Base-by-base conservation (phyloP, 2,888 invertebrate species). In the Leptinotarsa tumamoca region DNA sequence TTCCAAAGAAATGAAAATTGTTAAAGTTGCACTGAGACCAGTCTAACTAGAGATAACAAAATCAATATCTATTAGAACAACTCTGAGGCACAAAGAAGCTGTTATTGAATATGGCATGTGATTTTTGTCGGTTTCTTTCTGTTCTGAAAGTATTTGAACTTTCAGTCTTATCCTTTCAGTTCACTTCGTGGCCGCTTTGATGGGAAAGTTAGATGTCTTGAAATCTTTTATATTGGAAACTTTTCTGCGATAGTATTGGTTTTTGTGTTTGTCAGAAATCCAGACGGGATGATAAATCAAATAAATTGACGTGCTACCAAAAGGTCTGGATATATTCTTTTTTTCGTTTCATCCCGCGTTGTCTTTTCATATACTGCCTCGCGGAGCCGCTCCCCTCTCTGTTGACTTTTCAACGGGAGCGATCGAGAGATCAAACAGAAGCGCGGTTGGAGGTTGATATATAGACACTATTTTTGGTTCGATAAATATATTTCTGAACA, bases 81-180 rank as follows among this genome's bases (percentile, higher is more conserved):
- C 58, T 58, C 58, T 58, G 23, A 23, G 21, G 50, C 21, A 70
- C 71, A 71, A 71, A 71, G 71, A 71, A 50, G 4, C 71, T 71
- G 71, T 71, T 71, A 71, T 71, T 71, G 71, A 71, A 71, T 71
- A 71, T 61, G 71, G 71, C 71, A 71, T 71, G 58, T 56, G 71
- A 71, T 61, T 71, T 71, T 61, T 61, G 71, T 61, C 50, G 27
- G 71, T 58, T 71, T 67, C 56, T 72, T 56, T 72, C 27, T 49
- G 52, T 27, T 23, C 43, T 18, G 67, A 54, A 67, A 67, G 56
- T 54, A 67, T 67, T 72, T 56, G 18, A 56, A 72, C 67, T 72
- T 67, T 67, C 54, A 54, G 67, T 67, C 66, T 67, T 56, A 56
- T 72, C 50, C 51, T n/a, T 73, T 73, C 52, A 51, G 51, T 68